Base-by-base conservation (phyloP, 2,888 invertebrate genomes). In the Amblyjoppa fuscipennis region DNA sequence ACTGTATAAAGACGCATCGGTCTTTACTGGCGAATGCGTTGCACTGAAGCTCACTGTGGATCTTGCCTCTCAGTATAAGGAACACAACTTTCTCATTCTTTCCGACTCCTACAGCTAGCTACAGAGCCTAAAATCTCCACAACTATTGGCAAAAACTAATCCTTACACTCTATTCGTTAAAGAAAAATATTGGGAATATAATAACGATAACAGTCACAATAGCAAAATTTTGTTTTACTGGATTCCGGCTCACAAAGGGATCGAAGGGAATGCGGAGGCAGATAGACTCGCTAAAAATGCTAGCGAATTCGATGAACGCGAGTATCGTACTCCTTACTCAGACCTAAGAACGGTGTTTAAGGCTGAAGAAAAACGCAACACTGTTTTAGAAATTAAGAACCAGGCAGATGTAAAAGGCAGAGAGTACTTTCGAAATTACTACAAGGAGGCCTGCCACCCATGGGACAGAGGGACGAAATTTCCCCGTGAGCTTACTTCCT, bases 211-310 rank as follows among this genome's bases (percentile, higher is more conserved):
- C 20, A n/a, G n/a, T 0, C 53, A 69, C 13, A 75, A 51, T 6
- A 79, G 38, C 16, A 20, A 78, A 53, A 68, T 85, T 3, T 59
- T 61, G 13, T 78, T 86, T 41, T 13, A 41, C 16, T 83, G 77
- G 81, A 74, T 86, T 20, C 83, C 83, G 45, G 59, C 81, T 0
- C 81, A 86, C 31, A 77, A n/a, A 3, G 80, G 83, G 28, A 80
- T 83, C 11, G 53, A 45, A 9, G 86, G 86, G 1, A 81, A 86
- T 31, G 86, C 77, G 68, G 31, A 13, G 31, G 83, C 83, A 9
- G 85, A 82, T 25, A 25, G 25, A 25, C 66, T 69, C n/a, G 81
- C 83, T 2, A 83, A 83, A 49, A 51, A 64, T 28, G 81, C 81
- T 25, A 56, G 16, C 7, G 51, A 45, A 5, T 25, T n/a, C 20